These are phyloP conservation scores for Falco biarmicus DNA, from an alignment of 2,797 vertebrate genomes.

Conservation along the genomic window DNA sequence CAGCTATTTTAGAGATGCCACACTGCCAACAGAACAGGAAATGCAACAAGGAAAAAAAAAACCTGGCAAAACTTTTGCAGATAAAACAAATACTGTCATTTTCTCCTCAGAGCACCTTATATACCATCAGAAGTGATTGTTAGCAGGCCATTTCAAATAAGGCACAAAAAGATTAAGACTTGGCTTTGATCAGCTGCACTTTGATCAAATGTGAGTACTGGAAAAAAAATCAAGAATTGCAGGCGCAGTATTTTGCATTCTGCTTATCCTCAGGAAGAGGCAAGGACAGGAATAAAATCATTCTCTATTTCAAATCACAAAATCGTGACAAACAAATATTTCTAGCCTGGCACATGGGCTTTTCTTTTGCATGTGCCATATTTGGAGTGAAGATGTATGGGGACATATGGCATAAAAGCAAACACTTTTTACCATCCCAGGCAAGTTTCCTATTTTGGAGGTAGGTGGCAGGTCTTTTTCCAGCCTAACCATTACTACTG, in stretches of 20 bases:
- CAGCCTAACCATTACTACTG: not conserved
- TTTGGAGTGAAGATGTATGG: not conserved
- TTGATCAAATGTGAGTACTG: conserved; percentile 29
- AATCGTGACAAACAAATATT: not conserved
- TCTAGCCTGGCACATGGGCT: not conserved
- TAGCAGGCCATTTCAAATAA: not conserved
- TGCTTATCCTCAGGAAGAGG: not conserved
- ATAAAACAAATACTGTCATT: not conserved
- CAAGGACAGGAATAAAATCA: conserved; percentile 12
- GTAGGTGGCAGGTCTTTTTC: not conserved
- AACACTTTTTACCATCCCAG: not conserved
- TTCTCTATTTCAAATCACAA: not conserved
- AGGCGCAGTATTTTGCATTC: not conserved
- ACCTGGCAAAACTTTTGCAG: not conserved
- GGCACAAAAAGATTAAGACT: not conserved
- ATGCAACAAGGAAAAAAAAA: not conserved
- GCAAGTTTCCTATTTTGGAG: not conserved
- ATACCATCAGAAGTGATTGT: not conserved
- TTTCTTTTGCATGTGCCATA: not conserved
- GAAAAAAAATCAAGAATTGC: not conserved
- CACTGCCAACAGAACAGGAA: not conserved
- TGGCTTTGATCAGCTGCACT: conserved; percentile 40
- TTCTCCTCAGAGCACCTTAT: not conserved
- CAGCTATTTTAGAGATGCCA: not conserved
- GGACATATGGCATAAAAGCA: not conserved